Conservation (phyloP, 2,797 vertebrate species). For the Cirrhinus mrigala region DNA sequence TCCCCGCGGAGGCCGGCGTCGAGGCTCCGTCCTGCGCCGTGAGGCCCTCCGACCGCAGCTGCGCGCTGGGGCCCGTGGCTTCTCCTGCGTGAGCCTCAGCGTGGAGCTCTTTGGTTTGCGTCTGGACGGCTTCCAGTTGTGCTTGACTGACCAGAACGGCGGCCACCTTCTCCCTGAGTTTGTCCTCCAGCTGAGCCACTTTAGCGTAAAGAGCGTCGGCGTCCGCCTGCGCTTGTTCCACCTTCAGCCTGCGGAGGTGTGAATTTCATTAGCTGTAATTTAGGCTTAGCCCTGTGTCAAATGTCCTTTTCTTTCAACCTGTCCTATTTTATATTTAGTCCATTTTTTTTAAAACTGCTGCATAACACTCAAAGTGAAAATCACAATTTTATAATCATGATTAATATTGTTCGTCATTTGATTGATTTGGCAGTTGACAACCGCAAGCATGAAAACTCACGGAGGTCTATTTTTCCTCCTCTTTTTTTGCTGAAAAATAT, state of each 20-base stretch:
- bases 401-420: not conserved
- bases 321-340: too few relatives aligned
- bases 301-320: too few relatives aligned
- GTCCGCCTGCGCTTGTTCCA: slow-evolving; percentile 77
- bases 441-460: not conserved
- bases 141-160: slow-evolving; percentile 84
- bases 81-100: not conserved
- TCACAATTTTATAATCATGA: not conserved
- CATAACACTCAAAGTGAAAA: not conserved
- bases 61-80: slow-evolving; percentile 28
- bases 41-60: not conserved
- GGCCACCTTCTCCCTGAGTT: slow-evolving; percentile 85
- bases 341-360: not conserved
- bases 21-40: slow-evolving; percentile 54
- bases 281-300: not conserved
- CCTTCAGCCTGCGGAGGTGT: slow-evolving; percentile 70
- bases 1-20: slow-evolving; percentile 60
- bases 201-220: slow-evolving; percentile 75
- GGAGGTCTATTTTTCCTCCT: not conserved
- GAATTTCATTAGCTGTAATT: not conserved
- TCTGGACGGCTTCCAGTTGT: slow-evolving; percentile 84
- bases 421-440: not conserved
- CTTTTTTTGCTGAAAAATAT: too few relatives aligned
- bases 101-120: slow-evolving; percentile 59
- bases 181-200: slow-evolving; percentile 81